Conservation (phyloP, 2,797 vertebrate genomes). For the Centropyge bicolor region DNA sequence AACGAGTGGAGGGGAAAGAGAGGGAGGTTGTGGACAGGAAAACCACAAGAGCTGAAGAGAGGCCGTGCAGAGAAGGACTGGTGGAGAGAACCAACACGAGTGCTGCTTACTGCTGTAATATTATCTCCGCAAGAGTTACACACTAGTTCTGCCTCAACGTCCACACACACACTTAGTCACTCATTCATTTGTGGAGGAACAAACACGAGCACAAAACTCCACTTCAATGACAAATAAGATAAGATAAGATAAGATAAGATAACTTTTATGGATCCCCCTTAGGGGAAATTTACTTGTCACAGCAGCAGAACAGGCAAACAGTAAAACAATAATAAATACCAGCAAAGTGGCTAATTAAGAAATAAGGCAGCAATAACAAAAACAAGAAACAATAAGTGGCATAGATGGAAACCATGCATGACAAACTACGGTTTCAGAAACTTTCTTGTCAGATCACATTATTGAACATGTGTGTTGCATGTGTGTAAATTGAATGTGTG, state of each 20-base stretch:
- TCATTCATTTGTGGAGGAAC: slow-evolving; percentile 22
- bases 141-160: slow-evolving; percentile 50
- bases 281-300: no score
- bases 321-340: no score
- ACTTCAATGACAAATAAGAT: slow-evolving; percentile 7
- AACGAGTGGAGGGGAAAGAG: slow-evolving; percentile 23
- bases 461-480: not conserved
- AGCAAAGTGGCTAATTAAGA: no score
- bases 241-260: no score
- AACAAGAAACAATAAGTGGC: no score
- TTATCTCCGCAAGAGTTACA: slow-evolving; percentile 62
- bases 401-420: slow-evolving; percentile 1
- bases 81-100: slow-evolving; percentile 59
- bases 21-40: slow-evolving; percentile 23
- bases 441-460: not conserved
- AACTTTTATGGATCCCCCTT: no score
- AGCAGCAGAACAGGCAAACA: no score
- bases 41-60: slow-evolving; percentile 55
- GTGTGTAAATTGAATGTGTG: not conserved
- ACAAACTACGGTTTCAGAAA: slow-evolving; percentile 5
- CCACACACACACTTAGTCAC: slow-evolving; percentile 30
- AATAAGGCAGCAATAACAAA: no score
- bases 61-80: slow-evolving; percentile 35
- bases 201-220: slow-evolving; percentile 17
- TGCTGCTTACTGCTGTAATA: slow-evolving; percentile 56